Conservation (phyloP, 2,888 invertebrate genomes). For the Loripinus fragilis region DNA sequence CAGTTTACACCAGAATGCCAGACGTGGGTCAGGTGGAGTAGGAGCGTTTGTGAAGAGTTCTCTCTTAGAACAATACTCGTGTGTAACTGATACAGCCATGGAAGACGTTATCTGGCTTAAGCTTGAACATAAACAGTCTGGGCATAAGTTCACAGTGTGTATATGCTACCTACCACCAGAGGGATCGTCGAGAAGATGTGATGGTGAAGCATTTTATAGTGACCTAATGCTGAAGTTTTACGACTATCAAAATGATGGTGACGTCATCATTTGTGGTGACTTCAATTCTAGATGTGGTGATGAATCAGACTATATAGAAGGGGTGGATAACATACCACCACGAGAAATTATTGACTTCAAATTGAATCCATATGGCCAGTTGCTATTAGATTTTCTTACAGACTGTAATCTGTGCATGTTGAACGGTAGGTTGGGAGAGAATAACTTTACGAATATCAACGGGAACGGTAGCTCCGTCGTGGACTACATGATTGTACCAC, state of each 20-base stretch:
- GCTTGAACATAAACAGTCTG: neutral
- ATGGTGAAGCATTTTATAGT: too few relatives aligned
- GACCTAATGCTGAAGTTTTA: too few relatives aligned
- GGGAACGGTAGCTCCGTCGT: neutral
- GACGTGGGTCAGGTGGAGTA: conserved; percentile 1
- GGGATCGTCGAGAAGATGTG: neutral
- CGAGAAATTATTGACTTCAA: conserved; percentile 2
- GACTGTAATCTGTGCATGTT: conserved; percentile 13
- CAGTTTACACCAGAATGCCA: neutral
- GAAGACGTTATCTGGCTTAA: conserved; percentile 2
- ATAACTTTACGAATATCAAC: conserved; percentile 9
- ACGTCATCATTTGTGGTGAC: too few relatives aligned
- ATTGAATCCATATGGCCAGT: neutral
- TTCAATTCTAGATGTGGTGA: too few relatives aligned
- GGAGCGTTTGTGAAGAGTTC: neutral
- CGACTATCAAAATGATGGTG: too few relatives aligned
- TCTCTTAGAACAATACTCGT: neutral
- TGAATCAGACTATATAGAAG: too few relatives aligned
- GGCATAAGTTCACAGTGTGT: neutral
- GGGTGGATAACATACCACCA: neutral
- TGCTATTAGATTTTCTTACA: conserved; percentile 3
- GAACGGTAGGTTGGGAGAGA: conserved; percentile 2
- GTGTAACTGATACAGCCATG: neutral
- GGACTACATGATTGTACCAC: conserved; percentile 14
- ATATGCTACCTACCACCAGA: neutral